A percentile compares a stretch with the other conserved stretches of the same genome.
These are phyloP conservation scores for Arenicola marina DNA, from an alignment of 2,888 invertebrate species.

Conservation along the genomic window DNA sequence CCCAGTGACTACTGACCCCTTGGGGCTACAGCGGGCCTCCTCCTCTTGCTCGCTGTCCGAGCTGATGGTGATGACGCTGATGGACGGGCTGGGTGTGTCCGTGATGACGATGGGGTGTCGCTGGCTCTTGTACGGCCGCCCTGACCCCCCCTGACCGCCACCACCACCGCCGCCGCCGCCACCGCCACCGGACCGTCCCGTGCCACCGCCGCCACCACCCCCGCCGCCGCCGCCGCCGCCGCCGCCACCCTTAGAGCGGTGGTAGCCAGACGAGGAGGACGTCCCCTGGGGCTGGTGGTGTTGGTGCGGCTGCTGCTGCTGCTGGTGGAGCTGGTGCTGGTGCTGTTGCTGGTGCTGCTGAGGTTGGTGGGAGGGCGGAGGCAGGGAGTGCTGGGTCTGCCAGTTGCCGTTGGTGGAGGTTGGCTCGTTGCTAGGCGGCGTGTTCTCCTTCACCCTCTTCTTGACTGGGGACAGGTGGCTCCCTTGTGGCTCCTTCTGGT, in stretches of 20 bases:
- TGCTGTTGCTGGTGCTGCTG: neutral
- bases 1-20: constrained; percentile 27
- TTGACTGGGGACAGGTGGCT: constrained; percentile 15
- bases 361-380: neutral
- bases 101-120: constrained; percentile 78
- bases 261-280: constrained; percentile 17
- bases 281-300: neutral
- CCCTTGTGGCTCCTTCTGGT: constrained; percentile 1
- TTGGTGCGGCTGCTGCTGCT: neutral
- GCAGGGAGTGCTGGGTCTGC: constrained; percentile 33
- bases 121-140: constrained; percentile 15
- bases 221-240: neutral
- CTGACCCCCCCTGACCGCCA: constrained; percentile 50
- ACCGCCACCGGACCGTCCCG: constrained; percentile 79
- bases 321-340: neutral
- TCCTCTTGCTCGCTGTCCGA: constrained; percentile 88
- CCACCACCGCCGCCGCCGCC: constrained; percentile 11
- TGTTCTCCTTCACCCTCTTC: constrained; percentile 17
- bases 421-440: constrained; percentile 7
- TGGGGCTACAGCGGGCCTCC: constrained; percentile 27
- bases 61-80: constrained; percentile 92
- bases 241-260: constrained; percentile 51
- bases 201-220: constrained; percentile 21
- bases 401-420: neutral
- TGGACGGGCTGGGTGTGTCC: constrained; percentile 81